phyloP scores from a whole-genome alignment of 2,113 vertebrate species.

The Triplophysa rosa region DNA sequence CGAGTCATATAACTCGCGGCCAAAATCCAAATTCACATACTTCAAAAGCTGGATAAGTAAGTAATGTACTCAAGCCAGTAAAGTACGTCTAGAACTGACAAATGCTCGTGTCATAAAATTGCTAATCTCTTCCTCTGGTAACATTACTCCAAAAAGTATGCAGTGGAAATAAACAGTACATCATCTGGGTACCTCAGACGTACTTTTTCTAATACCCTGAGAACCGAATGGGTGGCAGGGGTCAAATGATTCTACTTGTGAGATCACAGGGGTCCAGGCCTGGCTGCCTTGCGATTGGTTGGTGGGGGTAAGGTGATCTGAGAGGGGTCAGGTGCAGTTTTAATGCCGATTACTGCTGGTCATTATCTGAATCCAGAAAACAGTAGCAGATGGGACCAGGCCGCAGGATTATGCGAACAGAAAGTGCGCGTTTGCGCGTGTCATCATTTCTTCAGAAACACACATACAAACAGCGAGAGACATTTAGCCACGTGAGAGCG shows the following conservation, averaged over 20 bases:
- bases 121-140: no score
- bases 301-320: neutral
- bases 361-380: conserved; percentile 14
- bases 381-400: conserved; percentile 5
- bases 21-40: neutral
- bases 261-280: no score
- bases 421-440: neutral
- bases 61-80: no score
- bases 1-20: neutral
- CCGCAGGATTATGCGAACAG: neutral
- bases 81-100: no score
- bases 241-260: no score
- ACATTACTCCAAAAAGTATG: no score
- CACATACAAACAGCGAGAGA: neutral
- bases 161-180: no score
- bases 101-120: no score
- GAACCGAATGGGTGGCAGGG: no score
- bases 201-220: no score
- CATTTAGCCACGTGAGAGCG: neutral
- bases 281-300: neutral
- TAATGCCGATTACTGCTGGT: neutral
- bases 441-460: neutral
- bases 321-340: conserved; percentile 12
- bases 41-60: no score
- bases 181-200: no score